Evolutionary conservation across 2,797 vertebrate genomes (phyloP).

Genomic region (Euphonia xanthogaster): DNA sequence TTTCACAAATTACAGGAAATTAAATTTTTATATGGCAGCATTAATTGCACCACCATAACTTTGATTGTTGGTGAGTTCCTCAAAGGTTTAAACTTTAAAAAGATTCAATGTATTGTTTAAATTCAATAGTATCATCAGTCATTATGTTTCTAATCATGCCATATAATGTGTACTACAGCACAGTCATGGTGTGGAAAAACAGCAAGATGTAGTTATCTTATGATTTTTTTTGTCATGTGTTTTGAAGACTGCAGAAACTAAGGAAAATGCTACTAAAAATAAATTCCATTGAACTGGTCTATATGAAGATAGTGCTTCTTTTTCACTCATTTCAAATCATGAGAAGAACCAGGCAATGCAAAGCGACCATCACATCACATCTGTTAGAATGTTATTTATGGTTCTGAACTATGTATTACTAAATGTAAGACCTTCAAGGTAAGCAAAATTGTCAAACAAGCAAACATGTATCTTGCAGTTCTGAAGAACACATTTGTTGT

Average conservation of each 20-base stretch:
- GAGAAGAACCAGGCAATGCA: not conserved
- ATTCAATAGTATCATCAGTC: not conserved
- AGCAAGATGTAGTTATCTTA: not conserved
- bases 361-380: accelerated
- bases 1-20: not conserved
- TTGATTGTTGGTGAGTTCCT: not conserved
- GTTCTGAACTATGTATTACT: not conserved
- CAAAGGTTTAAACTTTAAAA: not conserved
- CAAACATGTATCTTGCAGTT: not conserved
- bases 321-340: not conserved
- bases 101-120: not conserved
- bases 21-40: not conserved
- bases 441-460: not conserved
- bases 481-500: not conserved
- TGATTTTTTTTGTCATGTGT: not conserved
- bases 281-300: not conserved
- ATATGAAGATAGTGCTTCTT: not conserved
- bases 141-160: not conserved
- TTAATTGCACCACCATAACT: not conserved
- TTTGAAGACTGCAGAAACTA: not conserved
- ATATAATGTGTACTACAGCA: not conserved
- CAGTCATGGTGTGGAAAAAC: not conserved
- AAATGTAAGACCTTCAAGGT: not conserved
- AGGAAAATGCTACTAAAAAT: not conserved
- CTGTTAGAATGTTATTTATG: not conserved